A percentile compares a stretch with the other conserved stretches of the same genome.
Evolutionary conservation across 2,797 vertebrate species (phyloP).

Genomic region (Zalophus californianus): DNA sequence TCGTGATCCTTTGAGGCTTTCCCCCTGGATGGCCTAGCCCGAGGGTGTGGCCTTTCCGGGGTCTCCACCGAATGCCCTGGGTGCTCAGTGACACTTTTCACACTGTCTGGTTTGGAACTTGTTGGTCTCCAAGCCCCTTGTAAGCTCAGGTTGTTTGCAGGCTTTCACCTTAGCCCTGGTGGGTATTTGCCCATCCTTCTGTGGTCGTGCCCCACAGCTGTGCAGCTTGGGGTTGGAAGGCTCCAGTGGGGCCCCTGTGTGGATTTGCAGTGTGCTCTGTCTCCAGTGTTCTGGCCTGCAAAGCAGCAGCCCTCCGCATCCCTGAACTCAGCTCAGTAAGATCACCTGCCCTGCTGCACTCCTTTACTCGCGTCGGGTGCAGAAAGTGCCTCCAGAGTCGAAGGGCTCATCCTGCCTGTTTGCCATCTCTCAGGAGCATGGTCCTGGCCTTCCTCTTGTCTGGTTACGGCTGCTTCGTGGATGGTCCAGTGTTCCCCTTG

Average conservation of each 20-base stretch:
- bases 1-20: not conserved
- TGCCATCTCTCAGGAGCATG: rapidly evolving
- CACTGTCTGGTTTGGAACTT: not conserved
- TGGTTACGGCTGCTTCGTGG: not conserved
- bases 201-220: not conserved
- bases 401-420: no score
- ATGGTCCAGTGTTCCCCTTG: not conserved
- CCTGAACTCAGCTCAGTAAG: not conserved
- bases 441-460: no score
- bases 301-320: not conserved
- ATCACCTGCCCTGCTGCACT: not conserved
- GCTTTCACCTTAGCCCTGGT: not conserved
- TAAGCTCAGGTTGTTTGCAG: not conserved
- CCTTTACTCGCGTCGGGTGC: not conserved
- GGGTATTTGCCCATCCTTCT: not conserved
- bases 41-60: not conserved
- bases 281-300: not conserved
- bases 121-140: not conserved
- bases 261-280: not conserved
- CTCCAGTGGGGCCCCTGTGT: no score
- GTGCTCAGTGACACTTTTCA: not conserved
- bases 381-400: not conserved
- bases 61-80: not conserved
- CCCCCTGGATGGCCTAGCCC: no score
- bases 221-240: not conserved